Base-by-base conservation (phyloP, 2,888 invertebrate genomes). In the Pyrocoelia pectoralis region DNA sequence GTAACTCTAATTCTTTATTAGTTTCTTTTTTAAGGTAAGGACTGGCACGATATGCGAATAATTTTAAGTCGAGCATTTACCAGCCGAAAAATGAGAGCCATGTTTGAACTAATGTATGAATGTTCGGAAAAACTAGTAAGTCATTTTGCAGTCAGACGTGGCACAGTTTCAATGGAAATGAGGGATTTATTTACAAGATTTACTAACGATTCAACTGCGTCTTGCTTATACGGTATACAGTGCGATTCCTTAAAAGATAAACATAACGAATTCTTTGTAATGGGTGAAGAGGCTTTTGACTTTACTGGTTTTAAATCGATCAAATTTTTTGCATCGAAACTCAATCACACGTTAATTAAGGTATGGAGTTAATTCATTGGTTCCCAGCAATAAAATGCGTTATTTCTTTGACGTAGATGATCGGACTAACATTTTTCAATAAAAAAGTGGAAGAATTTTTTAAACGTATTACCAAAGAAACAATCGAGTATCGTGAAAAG, bases 161-260 rank as follows among this genome's bases (percentile, higher is more conserved):
- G 8, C 6, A 17, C 17, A 18, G 10, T 28, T 51, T 18, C 17
- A 12, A 5, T 57, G 2, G 61, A 62, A 38, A 46, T 52, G 33
- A 56, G 15, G 29, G 56, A 52, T 1, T 10, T 33, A 10, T 56
- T 56, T 24, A 18, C 24, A 12, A 76, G 82, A 6, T 82, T 78
- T 59, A 74, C 81, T 1, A 83, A 80, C 55, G 83, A 83, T 68
- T 81, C 83, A 1, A 83, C 83, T 51, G 83, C 82, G 0, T 77
- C 82, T 0, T 79, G 81, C 46, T 83, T 81, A 1, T 83, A 82
- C 56, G 84, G 83, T 0, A 68, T 83, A 1, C 79, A 83, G 62
- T 80, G 85, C 0, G 80, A 86, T 65, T 86, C 86, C 0, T 79
- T 82, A 12, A 71, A 73, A 1, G 79, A 85, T 0, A 75, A 74